Evolutionary conservation across 2,888 invertebrate genomes (phyloP).

Genomic region (Craniophora ligustri): DNA sequence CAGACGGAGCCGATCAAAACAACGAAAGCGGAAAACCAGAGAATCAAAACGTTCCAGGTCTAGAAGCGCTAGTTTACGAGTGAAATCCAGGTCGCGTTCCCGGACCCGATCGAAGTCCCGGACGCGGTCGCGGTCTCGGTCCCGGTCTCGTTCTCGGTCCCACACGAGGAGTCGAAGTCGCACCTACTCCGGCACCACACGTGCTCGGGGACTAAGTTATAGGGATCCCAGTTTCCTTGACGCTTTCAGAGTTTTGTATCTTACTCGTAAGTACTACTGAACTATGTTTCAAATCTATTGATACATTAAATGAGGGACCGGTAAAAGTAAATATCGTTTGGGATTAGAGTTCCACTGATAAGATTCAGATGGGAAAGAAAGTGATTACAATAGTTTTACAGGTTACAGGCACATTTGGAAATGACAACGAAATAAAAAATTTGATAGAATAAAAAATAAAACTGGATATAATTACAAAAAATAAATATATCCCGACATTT

Average conservation of each 20-base stretch:
- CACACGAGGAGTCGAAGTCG: slow-evolving; percentile 54
- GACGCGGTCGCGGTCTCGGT: slow-evolving; percentile 60
- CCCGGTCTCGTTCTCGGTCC: slow-evolving; percentile 51
- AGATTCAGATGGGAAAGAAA: too few relatives aligned
- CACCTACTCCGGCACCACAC: slow-evolving; percentile 59
- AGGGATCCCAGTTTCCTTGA: slow-evolving; percentile 77
- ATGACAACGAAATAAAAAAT: too few relatives aligned
- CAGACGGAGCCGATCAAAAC: slow-evolving; percentile 70
- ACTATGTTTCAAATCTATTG: not conserved
- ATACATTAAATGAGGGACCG: not conserved
- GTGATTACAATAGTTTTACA: too few relatives aligned
- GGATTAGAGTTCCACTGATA: too few relatives aligned
- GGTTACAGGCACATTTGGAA: too few relatives aligned
- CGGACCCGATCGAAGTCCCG: slow-evolving; percentile 61
- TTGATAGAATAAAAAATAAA: too few relatives aligned
- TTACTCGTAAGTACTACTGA: slow-evolving; percentile 69
- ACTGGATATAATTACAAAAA: too few relatives aligned
- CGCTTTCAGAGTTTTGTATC: slow-evolving; percentile 80
- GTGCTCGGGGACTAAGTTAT: slow-evolving; percentile 61
- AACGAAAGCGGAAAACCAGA: slow-evolving; percentile 59
- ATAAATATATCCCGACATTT: too few relatives aligned
- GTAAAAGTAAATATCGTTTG: too few relatives aligned
- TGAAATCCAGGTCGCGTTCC: slow-evolving; percentile 53
- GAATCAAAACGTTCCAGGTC: slow-evolving; percentile 55
- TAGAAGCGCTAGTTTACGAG: slow-evolving; percentile 47